These are phyloP conservation scores for Euplagia quadripunctaria DNA, from an alignment of 2,888 invertebrate genomes.

Conservation along the genomic window DNA sequence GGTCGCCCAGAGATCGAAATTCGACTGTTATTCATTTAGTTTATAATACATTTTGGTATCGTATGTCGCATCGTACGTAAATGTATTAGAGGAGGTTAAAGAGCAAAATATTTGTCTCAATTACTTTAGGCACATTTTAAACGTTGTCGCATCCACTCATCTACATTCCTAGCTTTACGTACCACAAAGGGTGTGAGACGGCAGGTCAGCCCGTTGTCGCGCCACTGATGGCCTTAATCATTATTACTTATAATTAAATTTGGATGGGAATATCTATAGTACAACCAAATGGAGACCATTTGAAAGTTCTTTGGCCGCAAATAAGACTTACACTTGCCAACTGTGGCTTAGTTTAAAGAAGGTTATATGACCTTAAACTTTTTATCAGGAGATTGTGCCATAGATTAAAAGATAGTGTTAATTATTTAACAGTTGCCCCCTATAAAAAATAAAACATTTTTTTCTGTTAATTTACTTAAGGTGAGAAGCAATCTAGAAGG, in stretches of 20 bases:
- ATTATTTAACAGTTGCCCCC: no score
- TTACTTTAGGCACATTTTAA: background rate
- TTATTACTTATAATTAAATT: slow-evolving; percentile 85
- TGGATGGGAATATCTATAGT: slow-evolving; percentile 73
- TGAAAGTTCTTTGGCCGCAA: slow-evolving; percentile 15
- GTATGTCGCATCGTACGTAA: no score
- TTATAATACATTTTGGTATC: no score
- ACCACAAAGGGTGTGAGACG: slow-evolving; percentile 75
- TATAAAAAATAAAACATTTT: no score
- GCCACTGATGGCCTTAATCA: slow-evolving; percentile 81
- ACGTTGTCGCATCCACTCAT: slow-evolving; percentile 61
- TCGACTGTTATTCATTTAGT: no score
- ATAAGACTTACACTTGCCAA: background rate
- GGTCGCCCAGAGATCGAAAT: no score
- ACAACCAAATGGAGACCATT: slow-evolving; percentile 39
- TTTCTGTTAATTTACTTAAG: no score
- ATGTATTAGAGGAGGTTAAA: no score
- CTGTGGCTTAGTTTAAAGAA: background rate
- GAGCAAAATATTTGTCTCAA: background rate
- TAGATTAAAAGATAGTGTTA: no score
- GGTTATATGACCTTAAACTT: background rate
- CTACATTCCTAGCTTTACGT: slow-evolving; percentile 31
- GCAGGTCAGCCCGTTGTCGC: slow-evolving; percentile 83
- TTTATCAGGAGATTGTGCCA: background rate
- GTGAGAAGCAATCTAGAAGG: no score